Conservation (phyloP, 2,797 vertebrate species). For the Gallinago nigripennis region DNA sequence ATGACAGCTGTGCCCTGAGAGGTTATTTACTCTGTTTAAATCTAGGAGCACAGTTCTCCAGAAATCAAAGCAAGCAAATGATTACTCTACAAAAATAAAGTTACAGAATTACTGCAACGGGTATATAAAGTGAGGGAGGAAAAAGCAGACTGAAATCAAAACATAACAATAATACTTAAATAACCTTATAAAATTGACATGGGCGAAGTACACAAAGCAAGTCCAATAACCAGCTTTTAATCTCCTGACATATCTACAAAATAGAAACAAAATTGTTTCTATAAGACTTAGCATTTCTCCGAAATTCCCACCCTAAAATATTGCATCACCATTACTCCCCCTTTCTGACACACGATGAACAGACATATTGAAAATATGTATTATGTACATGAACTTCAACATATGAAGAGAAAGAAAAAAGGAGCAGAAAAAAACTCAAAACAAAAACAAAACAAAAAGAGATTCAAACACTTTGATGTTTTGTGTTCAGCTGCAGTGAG, state of each 20-base stretch:
- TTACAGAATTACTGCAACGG: background rate
- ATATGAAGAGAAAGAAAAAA: background rate
- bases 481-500: background rate
- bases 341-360: rapidly evolving
- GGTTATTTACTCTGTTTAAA: background rate
- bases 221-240: background rate
- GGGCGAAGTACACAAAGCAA: background rate
- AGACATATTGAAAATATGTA: background rate
- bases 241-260: background rate
- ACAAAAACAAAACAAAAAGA: background rate
- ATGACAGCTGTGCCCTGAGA: background rate
- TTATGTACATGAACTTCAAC: background rate
- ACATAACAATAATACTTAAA: background rate
- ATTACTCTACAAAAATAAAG: background rate
- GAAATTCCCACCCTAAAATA: background rate
- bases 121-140: background rate
- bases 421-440: background rate
- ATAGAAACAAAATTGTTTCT: background rate
- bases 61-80: background rate
- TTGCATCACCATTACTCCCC: background rate
- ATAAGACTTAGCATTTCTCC: background rate
- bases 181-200: background rate
- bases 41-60: background rate
- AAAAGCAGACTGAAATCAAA: background rate
- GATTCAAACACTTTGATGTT: background rate